Evolutionary conservation across 2,888 invertebrate species (phyloP).

Genomic region (Listrodromus nycthemerus): DNA sequence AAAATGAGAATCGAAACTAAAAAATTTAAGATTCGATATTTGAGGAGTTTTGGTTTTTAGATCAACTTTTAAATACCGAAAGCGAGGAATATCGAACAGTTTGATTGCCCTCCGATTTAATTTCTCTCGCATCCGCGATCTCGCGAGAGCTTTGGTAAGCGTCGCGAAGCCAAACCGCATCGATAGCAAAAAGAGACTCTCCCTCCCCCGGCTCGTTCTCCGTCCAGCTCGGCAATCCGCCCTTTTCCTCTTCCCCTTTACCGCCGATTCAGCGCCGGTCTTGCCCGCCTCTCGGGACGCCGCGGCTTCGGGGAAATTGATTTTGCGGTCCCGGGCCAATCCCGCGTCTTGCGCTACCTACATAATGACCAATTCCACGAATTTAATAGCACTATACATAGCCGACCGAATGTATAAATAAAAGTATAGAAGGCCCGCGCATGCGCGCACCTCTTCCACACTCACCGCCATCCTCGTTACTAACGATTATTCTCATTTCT

Average conservation of each 20-base stretch:
- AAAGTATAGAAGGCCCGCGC: constrained; percentile 19
- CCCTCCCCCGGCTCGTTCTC: constrained; percentile 20
- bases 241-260: constrained; percentile 16
- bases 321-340: constrained; percentile 69
- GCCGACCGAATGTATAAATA: constrained; percentile 29
- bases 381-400: constrained; percentile 56
- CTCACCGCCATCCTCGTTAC: not conserved
- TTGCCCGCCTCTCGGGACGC: constrained; percentile 51
- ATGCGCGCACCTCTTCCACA: not conserved
- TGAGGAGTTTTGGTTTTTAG: too few relatives aligned
- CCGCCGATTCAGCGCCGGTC: constrained; percentile 33
- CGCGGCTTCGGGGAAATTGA: constrained; percentile 72
- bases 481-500: constrained; percentile 59
- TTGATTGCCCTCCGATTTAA: constrained; percentile 72
- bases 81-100: constrained; percentile 72
- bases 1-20: too few relatives aligned
- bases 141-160: constrained; percentile 29
- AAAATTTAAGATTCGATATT: too few relatives aligned
- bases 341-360: constrained; percentile 46
- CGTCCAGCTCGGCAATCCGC: constrained; percentile 16
- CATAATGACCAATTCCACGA: constrained; percentile 61
- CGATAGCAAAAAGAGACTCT: constrained; percentile 65
- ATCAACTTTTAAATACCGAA: constrained; percentile 57
- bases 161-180: constrained; percentile 35
- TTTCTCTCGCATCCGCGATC: constrained; percentile 57